phyloP scores from a whole-genome alignment of 2,113 vertebrate genomes.

The Terrapene triunguis region DNA sequence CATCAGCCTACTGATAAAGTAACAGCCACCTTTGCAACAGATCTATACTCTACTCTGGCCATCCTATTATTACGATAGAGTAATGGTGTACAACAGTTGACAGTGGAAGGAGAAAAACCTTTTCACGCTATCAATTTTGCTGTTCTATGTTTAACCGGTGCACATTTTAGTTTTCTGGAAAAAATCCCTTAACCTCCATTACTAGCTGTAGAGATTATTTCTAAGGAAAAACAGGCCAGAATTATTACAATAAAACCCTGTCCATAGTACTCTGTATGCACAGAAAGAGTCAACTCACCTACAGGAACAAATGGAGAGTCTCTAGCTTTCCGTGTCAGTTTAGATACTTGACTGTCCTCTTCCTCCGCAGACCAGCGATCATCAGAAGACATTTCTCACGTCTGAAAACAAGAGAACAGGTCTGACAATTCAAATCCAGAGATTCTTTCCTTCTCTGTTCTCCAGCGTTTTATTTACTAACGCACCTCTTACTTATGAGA shows the following conservation, averaged over 20 bases:
- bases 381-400: constrained; percentile 79
- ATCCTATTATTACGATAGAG: too few species aligned
- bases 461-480: background rate
- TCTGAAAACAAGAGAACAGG: background rate
- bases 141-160: background rate
- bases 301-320: constrained; percentile 90
- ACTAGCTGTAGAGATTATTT: background rate
- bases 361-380: constrained; percentile 58
- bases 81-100: background rate
- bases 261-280: background rate
- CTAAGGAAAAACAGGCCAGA: background rate
- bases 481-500: background rate
- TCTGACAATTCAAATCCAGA: background rate
- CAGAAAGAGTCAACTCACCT: constrained; percentile 79
- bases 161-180: background rate
- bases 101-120: background rate
- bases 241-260: background rate
- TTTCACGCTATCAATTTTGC: background rate
- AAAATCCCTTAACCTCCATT: background rate
- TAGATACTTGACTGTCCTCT: constrained; percentile 82
- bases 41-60: background rate
- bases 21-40: background rate
- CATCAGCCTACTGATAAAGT: background rate
- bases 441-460: background rate
- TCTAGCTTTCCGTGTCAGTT: constrained; percentile 85